These are phyloP conservation scores for Phocoena sinus DNA, from an alignment of 2,113 vertebrate genomes.

Conservation along the genomic window DNA sequence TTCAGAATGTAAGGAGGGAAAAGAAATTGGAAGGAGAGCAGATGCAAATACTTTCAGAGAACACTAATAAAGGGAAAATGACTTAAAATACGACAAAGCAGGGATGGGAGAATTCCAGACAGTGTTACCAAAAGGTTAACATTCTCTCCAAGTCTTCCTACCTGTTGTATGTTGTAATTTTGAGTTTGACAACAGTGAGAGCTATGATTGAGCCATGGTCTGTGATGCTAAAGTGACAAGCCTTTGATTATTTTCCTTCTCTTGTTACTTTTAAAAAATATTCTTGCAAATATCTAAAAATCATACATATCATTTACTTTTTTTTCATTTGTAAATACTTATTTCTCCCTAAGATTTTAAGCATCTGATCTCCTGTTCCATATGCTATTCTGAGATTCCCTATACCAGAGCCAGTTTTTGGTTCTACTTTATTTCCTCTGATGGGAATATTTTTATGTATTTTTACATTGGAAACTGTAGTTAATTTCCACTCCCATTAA, in stretches of 20 bases:
- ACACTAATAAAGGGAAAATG: not conserved
- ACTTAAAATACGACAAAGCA: not conserved
- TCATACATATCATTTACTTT: not conserved
- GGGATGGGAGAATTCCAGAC: not conserved
- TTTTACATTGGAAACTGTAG: not conserved
- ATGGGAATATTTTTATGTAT: not conserved
- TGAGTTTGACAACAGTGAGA: not conserved
- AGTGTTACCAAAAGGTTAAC: not conserved
- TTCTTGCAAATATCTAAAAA: not conserved
- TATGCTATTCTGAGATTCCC: not conserved
- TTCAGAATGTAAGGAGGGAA: not conserved
- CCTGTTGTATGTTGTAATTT: not conserved
- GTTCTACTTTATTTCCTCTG: slow-evolving; percentile 23
- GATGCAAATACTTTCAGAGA: not conserved
- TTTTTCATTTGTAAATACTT: not conserved
- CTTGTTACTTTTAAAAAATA: not conserved
- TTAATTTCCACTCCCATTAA: not conserved
- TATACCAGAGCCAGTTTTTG: not conserved
- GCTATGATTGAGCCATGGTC: not conserved
- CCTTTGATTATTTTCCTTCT: not conserved
- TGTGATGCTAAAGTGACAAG: not conserved
- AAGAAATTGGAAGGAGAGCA: not conserved
- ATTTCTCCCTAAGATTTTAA: not conserved
- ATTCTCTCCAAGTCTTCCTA: not conserved
- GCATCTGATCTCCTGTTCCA: not conserved